These are phyloP conservation scores for Mormyrus hasselquistii DNA, from an alignment of 2,797 vertebrate genomes.

Conservation along the genomic window DNA sequence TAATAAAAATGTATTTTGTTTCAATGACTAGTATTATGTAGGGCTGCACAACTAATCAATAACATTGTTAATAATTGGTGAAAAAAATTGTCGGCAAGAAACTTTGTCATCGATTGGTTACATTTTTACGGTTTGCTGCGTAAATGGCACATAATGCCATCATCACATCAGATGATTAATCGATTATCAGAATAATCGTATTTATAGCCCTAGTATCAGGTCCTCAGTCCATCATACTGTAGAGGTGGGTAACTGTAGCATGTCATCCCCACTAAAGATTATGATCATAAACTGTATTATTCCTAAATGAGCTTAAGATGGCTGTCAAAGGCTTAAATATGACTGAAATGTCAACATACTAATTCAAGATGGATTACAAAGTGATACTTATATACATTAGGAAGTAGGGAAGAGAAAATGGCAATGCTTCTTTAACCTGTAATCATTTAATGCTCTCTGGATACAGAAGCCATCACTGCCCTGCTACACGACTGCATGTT, in stretches of 20 bases:
- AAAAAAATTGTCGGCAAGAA: neutral
- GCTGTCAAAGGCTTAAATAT: neutral
- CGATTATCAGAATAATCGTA: neutral
- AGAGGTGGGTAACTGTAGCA: neutral
- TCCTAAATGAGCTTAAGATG: slow-evolving; percentile 6
- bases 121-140: neutral
- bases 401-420: slow-evolving; percentile 47
- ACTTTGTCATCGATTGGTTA: neutral
- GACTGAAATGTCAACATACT: slow-evolving; percentile 34
- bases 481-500: neutral
- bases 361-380: slow-evolving; percentile 57
- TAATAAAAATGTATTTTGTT: neutral
- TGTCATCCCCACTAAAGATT: neutral
- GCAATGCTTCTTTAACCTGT: slow-evolving; percentile 58
- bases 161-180: neutral
- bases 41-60: neutral
- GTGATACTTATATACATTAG: slow-evolving; percentile 51
- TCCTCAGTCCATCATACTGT: neutral
- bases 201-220: neutral
- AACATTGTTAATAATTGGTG: neutral
- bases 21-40: neutral
- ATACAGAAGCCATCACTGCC: neutral
- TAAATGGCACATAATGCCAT: neutral
- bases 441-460: slow-evolving; percentile 43
- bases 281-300: neutral